Percentiles rank a stretch among this genome's conserved stretches.
Evolutionary conservation across 2,113 vertebrate species (phyloP).

Genomic region (Nettapus auritus): DNA sequence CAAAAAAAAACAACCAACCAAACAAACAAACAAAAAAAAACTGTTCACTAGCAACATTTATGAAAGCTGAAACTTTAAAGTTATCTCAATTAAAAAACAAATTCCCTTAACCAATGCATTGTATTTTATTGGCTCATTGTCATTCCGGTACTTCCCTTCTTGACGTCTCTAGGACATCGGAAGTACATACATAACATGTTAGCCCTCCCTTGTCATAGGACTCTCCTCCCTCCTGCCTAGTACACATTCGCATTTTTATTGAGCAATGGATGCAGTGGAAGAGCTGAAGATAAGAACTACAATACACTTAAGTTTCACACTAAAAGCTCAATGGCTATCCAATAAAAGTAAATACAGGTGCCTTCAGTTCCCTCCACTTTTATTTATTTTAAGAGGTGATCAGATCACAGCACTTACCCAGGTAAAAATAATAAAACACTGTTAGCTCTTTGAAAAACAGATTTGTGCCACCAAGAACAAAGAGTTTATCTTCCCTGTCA

Average conservation of each 20-base stretch:
- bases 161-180: background rate
- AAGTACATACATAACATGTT: background rate
- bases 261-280: background rate
- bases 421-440: constrained; percentile 4
- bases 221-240: background rate
- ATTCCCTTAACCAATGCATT: background rate
- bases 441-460: constrained; percentile 15
- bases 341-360: background rate
- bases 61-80: background rate
- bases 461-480: background rate
- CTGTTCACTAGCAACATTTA: background rate
- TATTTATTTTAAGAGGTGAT: constrained; percentile 13
- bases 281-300: background rate
- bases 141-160: background rate
- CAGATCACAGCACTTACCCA: constrained; percentile 4
- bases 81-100: background rate
- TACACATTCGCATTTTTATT: background rate
- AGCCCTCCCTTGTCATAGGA: background rate
- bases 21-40: no score
- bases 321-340: background rate
- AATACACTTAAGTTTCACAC: background rate
- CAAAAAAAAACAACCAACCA: background rate
- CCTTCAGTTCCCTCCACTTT: background rate
- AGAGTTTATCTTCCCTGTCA: background rate
- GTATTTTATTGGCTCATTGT: background rate